Base-by-base conservation (phyloP, 2,797 vertebrate species). In the Gila robusta region DNA sequence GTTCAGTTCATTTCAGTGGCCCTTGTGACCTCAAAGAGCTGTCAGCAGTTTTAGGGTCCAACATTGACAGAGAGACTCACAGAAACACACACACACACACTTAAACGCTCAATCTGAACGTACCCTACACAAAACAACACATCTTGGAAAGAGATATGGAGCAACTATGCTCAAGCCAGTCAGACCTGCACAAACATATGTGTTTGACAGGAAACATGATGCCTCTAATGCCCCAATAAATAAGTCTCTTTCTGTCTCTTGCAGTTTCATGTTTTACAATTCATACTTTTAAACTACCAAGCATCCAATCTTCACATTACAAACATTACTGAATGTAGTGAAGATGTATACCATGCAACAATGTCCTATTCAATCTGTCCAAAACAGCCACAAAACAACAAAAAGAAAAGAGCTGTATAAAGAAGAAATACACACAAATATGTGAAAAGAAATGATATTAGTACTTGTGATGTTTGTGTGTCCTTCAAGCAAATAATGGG, bases 11-110 rank as follows among this genome's bases (percentile, higher is more conserved):
- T 67, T 67, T 74, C 28, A 35, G 37, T 56, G 71, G 70, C 79
- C 62, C 49, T 41, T 74, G 71, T 81, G 79, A 76, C 79, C 79
- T 66, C 56, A 73, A 54, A 86, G 59, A 56, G 64, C 85, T 56
- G 79, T 82, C 85, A 86, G 79, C 85, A 77, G 73, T 81, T 86
- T 81, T 79, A 80, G 54, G 39, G 77, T 80, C 70, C 52, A 80
- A 52, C 72, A 26, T n/a, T 82, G 79, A 82, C 67, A 76, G 71
- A 56, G 47, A 82, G 12, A 52, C 69, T 32, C 56, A 76, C 37
- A 79, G n/a, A 79, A 62, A 35, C 77, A 80, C 37, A 79, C 62
- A 69, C 62, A 69, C 37, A 56, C 39, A 78, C 52, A 56, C 23
- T 44, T 11, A 21, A 39, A 82, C 21, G 4, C 70, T 64, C 70